Percentiles rank a stretch among this genome's conserved stretches.
These are phyloP conservation scores for Xestobium rufovillosum DNA, from an alignment of 2,888 invertebrate species.

Conservation along the genomic window DNA sequence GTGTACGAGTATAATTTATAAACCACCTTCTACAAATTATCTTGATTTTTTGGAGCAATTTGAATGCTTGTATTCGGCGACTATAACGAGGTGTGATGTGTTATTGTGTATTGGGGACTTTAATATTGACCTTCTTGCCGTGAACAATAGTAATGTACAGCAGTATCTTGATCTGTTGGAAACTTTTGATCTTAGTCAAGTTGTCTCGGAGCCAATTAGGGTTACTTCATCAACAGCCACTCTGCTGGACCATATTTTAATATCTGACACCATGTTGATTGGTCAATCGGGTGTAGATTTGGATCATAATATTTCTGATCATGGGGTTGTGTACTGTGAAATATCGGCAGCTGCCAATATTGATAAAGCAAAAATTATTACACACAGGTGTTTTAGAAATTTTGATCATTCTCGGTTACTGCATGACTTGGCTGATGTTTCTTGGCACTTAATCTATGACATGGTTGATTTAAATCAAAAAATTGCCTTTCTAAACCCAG, in stretches of 20 bases:
- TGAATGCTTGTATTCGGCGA: background rate
- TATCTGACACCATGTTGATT: background rate
- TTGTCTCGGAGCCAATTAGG: background rate
- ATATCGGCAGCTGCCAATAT: background rate
- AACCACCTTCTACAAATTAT: constrained; percentile 2
- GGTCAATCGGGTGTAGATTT: background rate
- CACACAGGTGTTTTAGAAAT: background rate
- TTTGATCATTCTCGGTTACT: background rate
- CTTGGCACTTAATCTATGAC: constrained; percentile 1
- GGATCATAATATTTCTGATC: background rate
- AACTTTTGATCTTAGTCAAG: background rate
- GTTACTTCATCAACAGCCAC: background rate
- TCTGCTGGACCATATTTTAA: background rate
- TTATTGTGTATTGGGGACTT: background rate
- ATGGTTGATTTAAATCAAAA: too few species aligned
- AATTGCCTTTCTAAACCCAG: too few species aligned
- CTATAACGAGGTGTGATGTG: background rate
- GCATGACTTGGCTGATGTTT: background rate
- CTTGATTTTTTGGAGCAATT: background rate
- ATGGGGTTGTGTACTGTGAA: background rate
- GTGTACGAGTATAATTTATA: too few species aligned
- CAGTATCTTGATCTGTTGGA: background rate
- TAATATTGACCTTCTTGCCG: background rate
- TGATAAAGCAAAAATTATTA: background rate
- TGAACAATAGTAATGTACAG: background rate